Evolutionary conservation across 2,888 invertebrate genomes (phyloP), one percentile per base, ranked within the genome.

Genomic region (Caenorhabditis wallacei): DNA sequence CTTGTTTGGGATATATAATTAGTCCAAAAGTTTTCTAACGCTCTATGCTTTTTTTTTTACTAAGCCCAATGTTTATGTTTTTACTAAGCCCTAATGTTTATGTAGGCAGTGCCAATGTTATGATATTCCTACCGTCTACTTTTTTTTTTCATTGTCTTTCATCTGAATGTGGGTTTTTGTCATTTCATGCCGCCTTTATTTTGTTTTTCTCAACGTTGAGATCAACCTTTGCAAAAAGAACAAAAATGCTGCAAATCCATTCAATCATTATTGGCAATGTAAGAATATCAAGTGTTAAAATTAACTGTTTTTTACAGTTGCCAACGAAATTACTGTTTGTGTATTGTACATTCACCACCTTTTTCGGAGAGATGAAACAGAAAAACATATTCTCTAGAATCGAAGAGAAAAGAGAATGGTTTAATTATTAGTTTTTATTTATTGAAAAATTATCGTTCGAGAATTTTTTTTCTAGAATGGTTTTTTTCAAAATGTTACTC

Each of bases 211-310:
- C 75, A 2, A 75, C 75, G 0, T 13, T 75, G 13, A 16, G 24
- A 16, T 46, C 66, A 11, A 75, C 66, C 10, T 66, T 75, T 24
- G 66, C 75, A 20, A 24, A 37, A 13, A 66, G 24, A 24, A 75
- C 75, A 2, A 18, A 66, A 35, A 66, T 57, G n/a, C 46, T 75
- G 20, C 75, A 75, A 26, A 43, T 66, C 5, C 66, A 75, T 13
- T 63, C 1, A 69, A 69, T 51, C 78, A 78, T 46, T 69, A 69
- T 46, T 61, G 61, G 53, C 78, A 78, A 40, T 69, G 78, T 69
- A 35, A 69, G 68, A 40, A 30, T 30, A n/a, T n/a, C 4, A 30
- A 30, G 8, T 8, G 4, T 30, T 8, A 30, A 30, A 30, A 30
- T 30, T 5, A 30, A 30, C 8, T 30, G 8, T 3, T 30, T 3